A percentile compares a stretch with the other conserved stretches of the same genome.
phyloP scores from a whole-genome alignment of 2,797 vertebrate species.

The Streptopelia turtur region DNA sequence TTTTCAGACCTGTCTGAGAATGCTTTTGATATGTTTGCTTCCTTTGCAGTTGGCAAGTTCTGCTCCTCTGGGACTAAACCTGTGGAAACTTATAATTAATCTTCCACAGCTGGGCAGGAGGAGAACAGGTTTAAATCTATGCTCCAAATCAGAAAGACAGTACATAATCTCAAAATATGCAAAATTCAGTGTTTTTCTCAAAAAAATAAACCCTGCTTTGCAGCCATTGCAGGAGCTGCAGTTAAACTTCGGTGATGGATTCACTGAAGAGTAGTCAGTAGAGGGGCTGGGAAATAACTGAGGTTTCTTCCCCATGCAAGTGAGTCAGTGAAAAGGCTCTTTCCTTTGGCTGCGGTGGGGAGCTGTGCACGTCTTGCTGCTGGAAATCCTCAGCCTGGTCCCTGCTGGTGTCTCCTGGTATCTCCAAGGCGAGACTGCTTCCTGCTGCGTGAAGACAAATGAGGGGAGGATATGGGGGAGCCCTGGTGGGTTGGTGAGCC shows the following conservation, averaged over 20 bases:
- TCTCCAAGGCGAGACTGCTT: neutral
- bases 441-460: neutral
- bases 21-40: neutral
- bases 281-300: neutral
- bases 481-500: neutral
- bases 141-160: neutral
- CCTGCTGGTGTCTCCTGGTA: neutral
- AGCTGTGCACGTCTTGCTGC: neutral
- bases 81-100: neutral
- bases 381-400: neutral
- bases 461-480: neutral
- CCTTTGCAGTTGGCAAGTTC: neutral
- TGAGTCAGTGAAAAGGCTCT: neutral
- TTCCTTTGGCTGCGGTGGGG: neutral
- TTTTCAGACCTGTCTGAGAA: neutral
- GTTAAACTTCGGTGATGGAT: neutral
- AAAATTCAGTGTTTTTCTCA: fast-evolving
- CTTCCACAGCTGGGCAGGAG: neutral
- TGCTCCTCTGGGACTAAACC: neutral
- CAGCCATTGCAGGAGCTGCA: neutral
- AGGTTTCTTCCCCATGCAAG: neutral
- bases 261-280: neutral
- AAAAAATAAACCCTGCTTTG: neutral
- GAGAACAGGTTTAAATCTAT: neutral
- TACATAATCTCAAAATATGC: neutral